Evolutionary conservation across 2,797 vertebrate species (phyloP).

Genomic region (Lepilemur ruficaudatus): DNA sequence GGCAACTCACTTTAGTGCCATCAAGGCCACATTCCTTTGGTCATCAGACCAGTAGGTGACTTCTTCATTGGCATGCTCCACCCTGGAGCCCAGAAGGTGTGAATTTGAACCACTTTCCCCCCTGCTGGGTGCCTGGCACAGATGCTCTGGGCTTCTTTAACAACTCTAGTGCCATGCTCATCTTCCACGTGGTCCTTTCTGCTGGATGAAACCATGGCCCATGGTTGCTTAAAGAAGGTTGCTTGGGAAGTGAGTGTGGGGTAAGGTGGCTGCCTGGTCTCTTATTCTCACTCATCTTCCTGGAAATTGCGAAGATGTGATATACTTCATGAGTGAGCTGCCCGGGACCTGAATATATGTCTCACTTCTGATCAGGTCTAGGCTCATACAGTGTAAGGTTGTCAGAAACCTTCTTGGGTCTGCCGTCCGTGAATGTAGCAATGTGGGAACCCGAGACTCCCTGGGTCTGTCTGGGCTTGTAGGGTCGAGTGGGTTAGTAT

Average conservation of each 20-base stretch:
- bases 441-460: not conserved
- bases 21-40: constrained; percentile 48
- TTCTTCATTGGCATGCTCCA: constrained; percentile 68
- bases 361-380: not conserved
- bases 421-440: not conserved
- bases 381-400: not conserved
- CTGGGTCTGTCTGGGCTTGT: not conserved
- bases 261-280: not conserved
- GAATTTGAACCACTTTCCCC: constrained; percentile 70
- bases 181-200: constrained; percentile 70
- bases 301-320: not conserved
- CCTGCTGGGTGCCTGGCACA: constrained; percentile 68
- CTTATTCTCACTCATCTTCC: not conserved
- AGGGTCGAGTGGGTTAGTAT: not conserved
- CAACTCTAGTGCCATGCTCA: not conserved
- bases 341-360: not conserved
- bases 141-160: constrained; percentile 51
- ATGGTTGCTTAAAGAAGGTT: not conserved
- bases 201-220: not conserved
- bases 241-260: not conserved
- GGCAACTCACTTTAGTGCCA: constrained; percentile 46
- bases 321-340: not conserved
- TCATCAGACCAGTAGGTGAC: constrained; percentile 68
- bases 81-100: constrained; percentile 74
- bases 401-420: not conserved